Conservation (phyloP, 1,140 invertebrate species). For the Neodiprion pinetum region DNA sequence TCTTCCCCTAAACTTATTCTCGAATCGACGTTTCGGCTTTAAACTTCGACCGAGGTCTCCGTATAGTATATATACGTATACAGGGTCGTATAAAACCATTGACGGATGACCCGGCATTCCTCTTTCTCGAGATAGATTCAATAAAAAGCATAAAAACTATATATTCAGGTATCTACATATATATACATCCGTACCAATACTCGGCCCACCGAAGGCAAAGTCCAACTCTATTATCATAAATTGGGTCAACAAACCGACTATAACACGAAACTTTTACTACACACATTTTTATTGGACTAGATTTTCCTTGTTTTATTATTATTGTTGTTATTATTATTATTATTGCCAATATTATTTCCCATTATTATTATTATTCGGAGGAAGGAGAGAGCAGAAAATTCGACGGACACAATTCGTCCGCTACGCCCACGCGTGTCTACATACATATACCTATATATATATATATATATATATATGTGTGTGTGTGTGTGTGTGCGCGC, state of each 20-base stretch:
- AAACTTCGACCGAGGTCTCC: not conserved
- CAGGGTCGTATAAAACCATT: not conserved
- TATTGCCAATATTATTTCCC: too few relatives aligned
- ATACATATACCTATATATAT: too few relatives aligned
- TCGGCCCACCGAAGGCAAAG: not conserved
- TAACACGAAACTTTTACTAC: slow-evolving; percentile 55
- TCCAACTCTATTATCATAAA: slow-evolving; percentile 53
- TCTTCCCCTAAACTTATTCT: not conserved
- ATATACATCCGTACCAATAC: too few relatives aligned
- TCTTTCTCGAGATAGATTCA: not conserved
- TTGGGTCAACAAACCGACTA: slow-evolving; percentile 43
- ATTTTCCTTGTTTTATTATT: slow-evolving; percentile 24
- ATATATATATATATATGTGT: too few relatives aligned
- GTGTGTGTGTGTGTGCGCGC: too few relatives aligned
- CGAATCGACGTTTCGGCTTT: not conserved
- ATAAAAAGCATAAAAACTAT: not conserved
- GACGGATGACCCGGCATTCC: not conserved
- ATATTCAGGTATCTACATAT: too few relatives aligned
- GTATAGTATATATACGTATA: not conserved
- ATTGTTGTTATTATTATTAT: too few relatives aligned
- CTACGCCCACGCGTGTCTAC: too few relatives aligned
- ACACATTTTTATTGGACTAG: slow-evolving; percentile 45
- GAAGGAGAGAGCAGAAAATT: too few relatives aligned
- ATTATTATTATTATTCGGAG: too few relatives aligned
- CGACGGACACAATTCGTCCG: too few relatives aligned